These are phyloP conservation scores for Pterocles orientalis DNA, from an alignment of 2,113 vertebrate species.

Conservation along the genomic window DNA sequence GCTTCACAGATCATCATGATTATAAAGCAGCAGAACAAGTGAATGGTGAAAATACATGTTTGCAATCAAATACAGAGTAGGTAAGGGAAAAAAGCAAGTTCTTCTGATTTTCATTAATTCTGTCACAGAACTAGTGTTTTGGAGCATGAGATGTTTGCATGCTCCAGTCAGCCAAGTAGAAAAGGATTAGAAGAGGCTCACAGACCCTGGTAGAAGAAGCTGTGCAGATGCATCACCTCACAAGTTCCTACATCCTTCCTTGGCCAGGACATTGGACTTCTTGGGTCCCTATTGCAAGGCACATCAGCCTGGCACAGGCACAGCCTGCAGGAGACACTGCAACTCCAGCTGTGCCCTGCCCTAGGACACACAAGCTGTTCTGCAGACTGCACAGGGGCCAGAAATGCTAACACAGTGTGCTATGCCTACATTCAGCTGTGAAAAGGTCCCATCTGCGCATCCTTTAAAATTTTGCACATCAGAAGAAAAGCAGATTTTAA, in stretches of 20 bases:
- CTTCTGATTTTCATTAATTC: not conserved
- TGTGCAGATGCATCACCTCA: not conserved
- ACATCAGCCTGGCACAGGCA: not conserved
- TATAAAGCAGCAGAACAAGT: not conserved
- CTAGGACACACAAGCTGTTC: not conserved
- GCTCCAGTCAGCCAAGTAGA: not conserved
- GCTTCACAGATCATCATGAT: not conserved
- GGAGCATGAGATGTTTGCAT: not conserved
- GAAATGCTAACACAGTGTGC: not conserved
- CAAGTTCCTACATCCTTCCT: not conserved
- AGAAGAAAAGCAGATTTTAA: not conserved
- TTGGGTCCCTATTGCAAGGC: not conserved
- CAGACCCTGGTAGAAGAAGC: accelerated
- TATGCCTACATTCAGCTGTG: not conserved
- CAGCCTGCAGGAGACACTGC: accelerated
- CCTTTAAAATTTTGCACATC: not conserved
- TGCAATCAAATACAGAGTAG: not conserved
- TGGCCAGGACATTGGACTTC: not conserved
- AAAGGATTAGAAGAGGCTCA: not conserved
- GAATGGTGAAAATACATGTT: not conserved
- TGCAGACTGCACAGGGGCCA: not conserved
- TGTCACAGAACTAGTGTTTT: not conserved
- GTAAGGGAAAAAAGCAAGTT: not conserved
- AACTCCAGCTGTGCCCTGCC: not conserved
- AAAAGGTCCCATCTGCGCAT: not conserved